Evolutionary conservation across 1,140 invertebrate species (phyloP).

Genomic region (Drosophila punjabiensis): DNA sequence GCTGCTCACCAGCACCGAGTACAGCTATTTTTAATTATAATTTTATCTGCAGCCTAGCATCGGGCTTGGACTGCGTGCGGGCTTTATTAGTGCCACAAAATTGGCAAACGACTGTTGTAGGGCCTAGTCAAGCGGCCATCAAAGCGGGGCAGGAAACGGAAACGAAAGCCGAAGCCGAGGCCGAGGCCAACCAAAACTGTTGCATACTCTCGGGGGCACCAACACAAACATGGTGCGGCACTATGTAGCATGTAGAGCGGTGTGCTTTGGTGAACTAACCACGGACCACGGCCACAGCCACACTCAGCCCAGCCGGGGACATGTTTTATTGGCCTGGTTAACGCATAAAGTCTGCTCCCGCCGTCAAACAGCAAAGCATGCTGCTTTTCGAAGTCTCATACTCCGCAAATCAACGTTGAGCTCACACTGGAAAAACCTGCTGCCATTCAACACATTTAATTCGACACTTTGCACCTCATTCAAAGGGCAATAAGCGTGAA

Average conservation of each 20-base stretch:
- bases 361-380: conserved; percentile 17
- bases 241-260: neutral
- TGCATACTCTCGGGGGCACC: conserved; percentile 42
- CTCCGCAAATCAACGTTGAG: conserved; percentile 4
- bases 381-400: conserved; percentile 6
- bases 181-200: conserved; percentile 39
- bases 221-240: neutral
- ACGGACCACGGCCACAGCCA: conserved; percentile 33
- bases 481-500: neutral
- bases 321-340: conserved; percentile 72
- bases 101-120: conserved; percentile 39
- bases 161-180: conserved; percentile 34
- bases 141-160: conserved; percentile 25
- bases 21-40: conserved; percentile 77
- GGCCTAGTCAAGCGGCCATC: conserved; percentile 23
- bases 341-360: conserved; percentile 34
- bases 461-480: neutral
- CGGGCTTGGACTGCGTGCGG: conserved; percentile 46
- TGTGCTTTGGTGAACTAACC: conserved; percentile 9
- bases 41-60: conserved; percentile 72
- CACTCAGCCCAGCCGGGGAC: conserved; percentile 34
- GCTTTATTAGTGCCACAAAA: conserved; percentile 67
- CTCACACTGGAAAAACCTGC: conserved; percentile 19
- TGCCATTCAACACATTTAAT: neutral
- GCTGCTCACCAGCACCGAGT: conserved; percentile 27